Evolutionary conservation across 2,113 vertebrate species (phyloP), one percentile per base, ranked within the genome.

Genomic region (Microcebus lehilahytsara): DNA sequence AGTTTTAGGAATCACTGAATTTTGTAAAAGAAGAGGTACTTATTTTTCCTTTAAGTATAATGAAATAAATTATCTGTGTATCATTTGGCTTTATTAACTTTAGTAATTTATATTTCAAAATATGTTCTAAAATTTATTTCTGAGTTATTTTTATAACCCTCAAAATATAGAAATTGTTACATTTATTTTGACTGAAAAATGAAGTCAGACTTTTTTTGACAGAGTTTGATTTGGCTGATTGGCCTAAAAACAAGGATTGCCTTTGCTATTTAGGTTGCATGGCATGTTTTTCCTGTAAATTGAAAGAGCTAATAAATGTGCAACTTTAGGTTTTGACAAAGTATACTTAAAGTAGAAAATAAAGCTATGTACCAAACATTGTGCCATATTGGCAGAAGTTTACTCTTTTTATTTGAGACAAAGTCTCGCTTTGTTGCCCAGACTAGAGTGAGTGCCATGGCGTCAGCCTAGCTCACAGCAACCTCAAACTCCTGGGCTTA

Each of bases 81-180:
- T 89, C 19, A 78, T 89, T 92, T 62, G 30, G 27, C 37, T 78
- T 95, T 91, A 46, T 90, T 84, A 91, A 77, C 75, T 91, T 95
- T 79, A 69, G 40, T 84, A 90, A 84, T 71, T 27, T 95, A 0
- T 51, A 51, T 79, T 79, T 53, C 16, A 77, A 66, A 10, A 0
- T 37, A 40, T 77, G 27, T 78, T 92, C 16, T 96, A 32, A 94
- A 88, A 62, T 93, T 72, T 94, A 72, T 87, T 90, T 93, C n/a
- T 87, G 27, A 71, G 9, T 89, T 6, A 37, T 69, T 90, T 94
- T 96, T 90, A 30, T 90, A 67, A n/a, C 75, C n/a, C 37, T 86
- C 42, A 77, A 25, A 85, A 51, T 94, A 83, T 71, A 56, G 91
- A 64, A 89, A n/a, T 77, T 67, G 67, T 23, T 53, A 25, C 51